Percentiles rank a stretch among this genome's conserved stretches.
Evolutionary conservation across 2,888 invertebrate species (phyloP).

Genomic region (Branchellion lobata): DNA sequence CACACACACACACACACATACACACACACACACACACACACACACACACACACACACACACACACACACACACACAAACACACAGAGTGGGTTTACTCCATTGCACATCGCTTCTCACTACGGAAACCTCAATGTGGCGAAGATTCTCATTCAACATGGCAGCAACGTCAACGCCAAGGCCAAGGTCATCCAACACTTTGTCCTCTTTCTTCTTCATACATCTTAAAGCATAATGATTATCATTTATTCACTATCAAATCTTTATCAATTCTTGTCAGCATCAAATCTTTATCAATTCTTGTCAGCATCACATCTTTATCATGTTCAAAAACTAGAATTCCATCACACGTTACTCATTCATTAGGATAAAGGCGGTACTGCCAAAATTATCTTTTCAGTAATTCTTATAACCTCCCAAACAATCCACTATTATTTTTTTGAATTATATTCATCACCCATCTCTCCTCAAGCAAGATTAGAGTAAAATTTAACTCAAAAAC

Average conservation of each 20-base stretch:
- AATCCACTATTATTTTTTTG: too few relatives aligned
- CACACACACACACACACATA: slow-evolving; percentile 24
- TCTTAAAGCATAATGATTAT: too few relatives aligned
- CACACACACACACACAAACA: slow-evolving; percentile 6
- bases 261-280: background rate
- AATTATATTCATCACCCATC: too few relatives aligned
- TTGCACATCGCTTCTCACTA: slow-evolving; percentile 98
- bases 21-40: slow-evolving; percentile 30
- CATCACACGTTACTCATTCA: background rate
- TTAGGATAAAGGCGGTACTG: too few relatives aligned
- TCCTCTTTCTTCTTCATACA: too few relatives aligned
- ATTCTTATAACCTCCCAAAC: too few relatives aligned
- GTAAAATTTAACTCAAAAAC: too few relatives aligned
- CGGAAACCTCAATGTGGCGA: slow-evolving; percentile 97
- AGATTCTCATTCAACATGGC: slow-evolving; percentile 84
- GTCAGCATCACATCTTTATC: background rate
- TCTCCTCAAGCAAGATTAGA: too few relatives aligned
- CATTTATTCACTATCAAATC: background rate
- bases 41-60: slow-evolving; percentile 22
- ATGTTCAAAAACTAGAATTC: background rate
- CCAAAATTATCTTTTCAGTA: too few relatives aligned
- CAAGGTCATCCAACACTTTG: slow-evolving; percentile 65
- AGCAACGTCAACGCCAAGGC: slow-evolving; percentile 94
- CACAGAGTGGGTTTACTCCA: slow-evolving; percentile 78
- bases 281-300: background rate